Percentiles rank a stretch among this genome's conserved stretches.
Evolutionary conservation across 2,888 invertebrate genomes (phyloP).

Genomic region (Achlya flavicornis): DNA sequence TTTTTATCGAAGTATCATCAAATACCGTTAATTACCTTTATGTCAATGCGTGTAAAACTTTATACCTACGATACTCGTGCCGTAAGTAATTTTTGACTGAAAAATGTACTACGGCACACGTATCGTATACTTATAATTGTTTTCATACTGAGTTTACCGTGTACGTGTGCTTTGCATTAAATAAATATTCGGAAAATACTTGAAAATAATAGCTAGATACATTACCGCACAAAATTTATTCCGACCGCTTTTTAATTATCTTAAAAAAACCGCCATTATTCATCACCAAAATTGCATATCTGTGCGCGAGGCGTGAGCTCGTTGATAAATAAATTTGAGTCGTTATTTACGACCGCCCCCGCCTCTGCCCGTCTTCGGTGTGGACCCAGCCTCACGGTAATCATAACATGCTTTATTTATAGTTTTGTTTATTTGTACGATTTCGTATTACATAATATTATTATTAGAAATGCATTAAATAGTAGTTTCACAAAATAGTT

Average conservation of each 20-base stretch:
- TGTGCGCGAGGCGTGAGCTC: not conserved
- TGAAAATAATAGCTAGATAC: too few relatives aligned
- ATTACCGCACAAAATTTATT: too few relatives aligned
- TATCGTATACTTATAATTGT: too few relatives aligned
- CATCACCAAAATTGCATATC: not conserved
- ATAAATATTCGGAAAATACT: too few relatives aligned
- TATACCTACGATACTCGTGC: too few relatives aligned
- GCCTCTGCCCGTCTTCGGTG: not conserved
- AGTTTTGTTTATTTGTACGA: not conserved
- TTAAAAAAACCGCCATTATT: conserved; percentile 5
- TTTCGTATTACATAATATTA: not conserved
- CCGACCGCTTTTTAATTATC: not conserved
- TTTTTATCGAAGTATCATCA: too few relatives aligned
- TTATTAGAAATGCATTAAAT: not conserved
- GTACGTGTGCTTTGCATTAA: too few relatives aligned
- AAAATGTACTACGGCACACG: too few relatives aligned
- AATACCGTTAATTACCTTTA: too few relatives aligned
- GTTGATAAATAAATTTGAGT: conserved; percentile 25
- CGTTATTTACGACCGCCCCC: conserved; percentile 21
- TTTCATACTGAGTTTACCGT: too few relatives aligned
- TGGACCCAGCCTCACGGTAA: not conserved
- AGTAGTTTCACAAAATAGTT: not conserved
- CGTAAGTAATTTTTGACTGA: too few relatives aligned
- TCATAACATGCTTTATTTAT: conserved; percentile 4
- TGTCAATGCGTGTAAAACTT: too few relatives aligned